phyloP scores from a whole-genome alignment of 2,797 vertebrate species.

The Nyctalus aviator region DNA sequence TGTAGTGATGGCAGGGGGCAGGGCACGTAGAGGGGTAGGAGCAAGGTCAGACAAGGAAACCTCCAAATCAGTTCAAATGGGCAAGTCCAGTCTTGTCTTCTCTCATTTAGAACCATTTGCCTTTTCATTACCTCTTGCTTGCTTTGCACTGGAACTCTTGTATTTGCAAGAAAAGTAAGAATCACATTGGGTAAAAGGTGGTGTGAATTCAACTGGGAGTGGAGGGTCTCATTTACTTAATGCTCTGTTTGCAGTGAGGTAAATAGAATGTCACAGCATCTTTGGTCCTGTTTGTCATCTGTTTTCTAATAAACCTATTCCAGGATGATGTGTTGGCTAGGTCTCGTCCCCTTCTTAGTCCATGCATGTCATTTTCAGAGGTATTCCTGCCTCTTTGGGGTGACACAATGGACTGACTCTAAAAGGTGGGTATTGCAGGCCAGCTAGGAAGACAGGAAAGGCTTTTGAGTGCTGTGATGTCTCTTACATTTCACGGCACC shows the following conservation, averaged over 20 bases:
- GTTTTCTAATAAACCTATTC: not conserved
- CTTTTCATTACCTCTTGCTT: not conserved
- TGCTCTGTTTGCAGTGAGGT: not conserved
- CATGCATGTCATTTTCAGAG: not conserved
- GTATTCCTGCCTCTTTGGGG: not conserved
- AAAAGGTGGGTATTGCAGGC: not conserved
- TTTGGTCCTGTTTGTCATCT: not conserved
- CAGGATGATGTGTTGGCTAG: not conserved
- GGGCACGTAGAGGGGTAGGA: not conserved
- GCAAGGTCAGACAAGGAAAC: not conserved
- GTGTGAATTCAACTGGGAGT: constrained; percentile 17
- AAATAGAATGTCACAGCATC: not conserved
- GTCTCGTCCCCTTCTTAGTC: not conserved
- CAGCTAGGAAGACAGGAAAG: not conserved
- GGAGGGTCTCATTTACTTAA: constrained; percentile 27
- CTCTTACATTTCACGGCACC: constrained; percentile 13
- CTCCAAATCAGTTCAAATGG: not conserved
- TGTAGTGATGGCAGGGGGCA: fast-evolving
- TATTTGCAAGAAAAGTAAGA: constrained; percentile 31
- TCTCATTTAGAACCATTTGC: constrained; percentile 1
- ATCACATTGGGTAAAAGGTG: not conserved
- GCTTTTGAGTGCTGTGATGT: not conserved
- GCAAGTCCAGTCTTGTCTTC: constrained; percentile 33
- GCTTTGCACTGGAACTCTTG: not conserved
- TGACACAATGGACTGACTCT: constrained; percentile 6